Evolutionary conservation across 2,113 vertebrate genomes (phyloP).

Genomic region (Muntiacus reevesi): DNA sequence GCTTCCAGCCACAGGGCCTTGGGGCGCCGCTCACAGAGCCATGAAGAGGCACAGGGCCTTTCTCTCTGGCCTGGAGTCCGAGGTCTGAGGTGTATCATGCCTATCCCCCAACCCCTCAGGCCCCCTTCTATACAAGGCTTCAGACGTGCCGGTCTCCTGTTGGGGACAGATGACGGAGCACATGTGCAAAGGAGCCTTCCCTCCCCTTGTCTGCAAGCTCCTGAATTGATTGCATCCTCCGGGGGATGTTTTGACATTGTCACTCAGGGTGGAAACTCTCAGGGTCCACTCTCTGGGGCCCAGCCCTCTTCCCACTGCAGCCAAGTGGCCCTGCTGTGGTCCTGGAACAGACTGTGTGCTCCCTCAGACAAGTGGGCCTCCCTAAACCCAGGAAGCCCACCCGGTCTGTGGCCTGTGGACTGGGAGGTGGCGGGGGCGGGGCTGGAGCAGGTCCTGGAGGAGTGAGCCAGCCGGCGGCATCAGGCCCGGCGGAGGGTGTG

Average conservation of each 20-base stretch:
- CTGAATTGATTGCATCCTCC: background rate
- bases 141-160: too few relatives aligned
- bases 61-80: background rate
- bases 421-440: background rate
- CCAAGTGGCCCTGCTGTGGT: background rate
- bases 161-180: background rate
- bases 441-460: too few relatives aligned
- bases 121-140: background rate
- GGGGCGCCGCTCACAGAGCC: background rate
- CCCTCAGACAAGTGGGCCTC: background rate
- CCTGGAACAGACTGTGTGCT: rapidly evolving
- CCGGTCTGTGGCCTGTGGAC: background rate
- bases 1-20: background rate
- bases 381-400: background rate
- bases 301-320: background rate
- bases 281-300: background rate
- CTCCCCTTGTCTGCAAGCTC: background rate
- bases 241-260: background rate
- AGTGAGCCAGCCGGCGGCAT: background rate
- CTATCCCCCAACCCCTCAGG: rapidly evolving
- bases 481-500: rapidly evolving
- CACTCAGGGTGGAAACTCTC: background rate
- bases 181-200: background rate
- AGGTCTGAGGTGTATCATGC: background rate
- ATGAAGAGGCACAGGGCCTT: background rate